A percentile compares a stretch with the other conserved stretches of the same genome.
These are phyloP conservation scores for Heliothis subflexa DNA, from an alignment of 1,140 invertebrate genomes.

Conservation along the genomic window DNA sequence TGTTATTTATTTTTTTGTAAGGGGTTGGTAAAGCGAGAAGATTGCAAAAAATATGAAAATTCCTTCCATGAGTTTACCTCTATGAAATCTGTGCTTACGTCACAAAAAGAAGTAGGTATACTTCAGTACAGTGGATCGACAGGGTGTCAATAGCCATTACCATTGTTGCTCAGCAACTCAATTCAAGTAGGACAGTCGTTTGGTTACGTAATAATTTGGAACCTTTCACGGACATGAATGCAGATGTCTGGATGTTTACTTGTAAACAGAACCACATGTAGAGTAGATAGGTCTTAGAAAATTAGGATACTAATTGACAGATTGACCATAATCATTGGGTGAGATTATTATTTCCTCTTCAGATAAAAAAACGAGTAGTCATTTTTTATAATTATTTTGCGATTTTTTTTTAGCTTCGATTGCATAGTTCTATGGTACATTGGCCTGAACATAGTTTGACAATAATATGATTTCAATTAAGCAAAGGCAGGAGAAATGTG, in stretches of 20 bases:
- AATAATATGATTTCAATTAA: too few species aligned
- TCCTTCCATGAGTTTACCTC: neutral
- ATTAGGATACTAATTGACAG: too few species aligned
- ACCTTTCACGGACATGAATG: neutral
- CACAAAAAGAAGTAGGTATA: neutral
- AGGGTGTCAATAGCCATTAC: neutral
- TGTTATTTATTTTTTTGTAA: slow-evolving; percentile 22
- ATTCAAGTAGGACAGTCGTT: neutral
- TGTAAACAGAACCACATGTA: too few species aligned
- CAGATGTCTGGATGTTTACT: neutral
- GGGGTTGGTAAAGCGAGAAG: neutral
- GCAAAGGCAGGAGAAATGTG: too few species aligned
- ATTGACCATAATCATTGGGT: too few species aligned
- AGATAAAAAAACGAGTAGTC: too few species aligned
- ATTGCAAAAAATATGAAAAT: neutral
- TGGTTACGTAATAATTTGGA: slow-evolving; percentile 3
- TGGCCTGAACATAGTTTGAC: too few species aligned
- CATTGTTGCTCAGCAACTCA: slow-evolving; percentile 9
- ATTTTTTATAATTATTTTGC: too few species aligned
- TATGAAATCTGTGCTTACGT: neutral
- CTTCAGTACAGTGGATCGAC: neutral
- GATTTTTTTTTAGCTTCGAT: too few species aligned
- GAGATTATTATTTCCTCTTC: too few species aligned
- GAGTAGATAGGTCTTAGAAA: too few species aligned
- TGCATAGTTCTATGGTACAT: too few species aligned